Percentiles rank a stretch among this genome's conserved stretches.
These are phyloP conservation scores for Pasiphila rectangulata DNA, from an alignment of 2,888 invertebrate species.

Conservation along the genomic window DNA sequence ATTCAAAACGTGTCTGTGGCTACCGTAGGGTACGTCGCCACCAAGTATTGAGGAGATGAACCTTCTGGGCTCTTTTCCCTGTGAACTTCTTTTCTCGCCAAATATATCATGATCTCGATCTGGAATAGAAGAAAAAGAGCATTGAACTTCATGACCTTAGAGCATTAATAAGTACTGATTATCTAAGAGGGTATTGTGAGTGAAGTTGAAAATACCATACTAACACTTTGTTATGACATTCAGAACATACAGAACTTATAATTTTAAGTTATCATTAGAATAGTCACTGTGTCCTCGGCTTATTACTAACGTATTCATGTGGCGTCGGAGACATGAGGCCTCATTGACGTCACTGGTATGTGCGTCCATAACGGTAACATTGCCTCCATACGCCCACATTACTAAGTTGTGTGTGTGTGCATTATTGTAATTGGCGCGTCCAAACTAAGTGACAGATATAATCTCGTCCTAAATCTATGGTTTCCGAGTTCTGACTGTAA, in stretches of 20 bases:
- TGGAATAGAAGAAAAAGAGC: constrained; percentile 53
- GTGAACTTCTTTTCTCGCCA: constrained; percentile 58
- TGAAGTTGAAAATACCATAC: constrained; percentile 11
- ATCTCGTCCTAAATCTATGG: constrained; percentile 65
- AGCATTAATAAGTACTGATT: background rate
- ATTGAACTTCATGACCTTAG: background rate
- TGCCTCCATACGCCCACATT: constrained; percentile 62
- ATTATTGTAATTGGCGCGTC: constrained; percentile 64
- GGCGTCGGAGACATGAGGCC: constrained; percentile 70
- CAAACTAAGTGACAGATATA: constrained; percentile 61
- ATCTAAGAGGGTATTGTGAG: background rate
- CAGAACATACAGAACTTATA: constrained; percentile 22
- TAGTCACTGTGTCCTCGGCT: constrained; percentile 51
- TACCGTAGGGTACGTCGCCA: constrained; percentile 91
- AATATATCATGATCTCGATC: constrained; percentile 80
- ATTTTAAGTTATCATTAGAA: constrained; percentile 38
- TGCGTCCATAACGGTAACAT: constrained; percentile 79
- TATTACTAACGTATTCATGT: constrained; percentile 69
- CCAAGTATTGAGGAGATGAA: constrained; percentile 91
- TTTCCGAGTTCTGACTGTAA: constrained; percentile 20
- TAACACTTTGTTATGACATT: constrained; percentile 11
- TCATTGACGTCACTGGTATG: constrained; percentile 79
- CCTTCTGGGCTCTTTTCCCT: constrained; percentile 78
- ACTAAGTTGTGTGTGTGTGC: constrained; percentile 42
- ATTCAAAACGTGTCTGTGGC: constrained; percentile 87